phyloP scores from a whole-genome alignment of 2,113 vertebrate species.

The Danionella cerebrum region DNA sequence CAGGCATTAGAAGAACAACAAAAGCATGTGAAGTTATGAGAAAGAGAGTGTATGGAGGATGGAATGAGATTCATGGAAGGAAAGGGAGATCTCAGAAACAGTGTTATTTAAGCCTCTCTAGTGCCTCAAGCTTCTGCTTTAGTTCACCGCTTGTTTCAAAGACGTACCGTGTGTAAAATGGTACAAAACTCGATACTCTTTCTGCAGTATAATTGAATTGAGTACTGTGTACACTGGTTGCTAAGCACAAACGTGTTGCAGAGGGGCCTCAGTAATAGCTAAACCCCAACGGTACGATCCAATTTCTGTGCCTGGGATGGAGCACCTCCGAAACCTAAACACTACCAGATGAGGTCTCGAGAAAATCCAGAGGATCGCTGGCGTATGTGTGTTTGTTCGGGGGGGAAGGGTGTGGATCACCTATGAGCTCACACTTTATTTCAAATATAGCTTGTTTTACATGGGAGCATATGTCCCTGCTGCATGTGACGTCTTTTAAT shows the following conservation, averaged over 20 bases:
- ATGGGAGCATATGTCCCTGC: neutral
- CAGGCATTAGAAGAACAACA: neutral
- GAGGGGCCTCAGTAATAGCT: conserved; percentile 26
- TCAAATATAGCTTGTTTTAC: conserved; percentile 8
- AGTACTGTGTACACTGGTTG: neutral
- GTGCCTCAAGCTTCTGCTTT: neutral
- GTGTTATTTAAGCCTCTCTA: neutral
- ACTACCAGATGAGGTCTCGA: conserved; percentile 41
- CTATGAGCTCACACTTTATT: conserved; percentile 31
- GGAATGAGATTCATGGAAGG: conserved; percentile 2
- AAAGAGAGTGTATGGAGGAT: neutral
- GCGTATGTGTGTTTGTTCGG: conserved; percentile 19
- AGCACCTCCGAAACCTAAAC: conserved; percentile 42
- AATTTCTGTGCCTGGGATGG: conserved; percentile 31
- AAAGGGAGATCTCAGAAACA: conserved; percentile 6
- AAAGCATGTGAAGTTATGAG: neutral
- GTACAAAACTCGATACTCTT: too few species aligned
- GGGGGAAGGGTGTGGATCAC: conserved; percentile 39
- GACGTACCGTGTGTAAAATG: too few species aligned
- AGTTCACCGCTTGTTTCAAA: too few species aligned
- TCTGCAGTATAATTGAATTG: neutral
- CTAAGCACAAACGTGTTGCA: conserved; percentile 8
- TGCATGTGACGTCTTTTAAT: neutral
- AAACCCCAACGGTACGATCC: conserved; percentile 40
- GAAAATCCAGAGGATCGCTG: conserved; percentile 18